Conservation (phyloP, 2,888 invertebrate genomes). For the Silvanus unidentatus region DNA sequence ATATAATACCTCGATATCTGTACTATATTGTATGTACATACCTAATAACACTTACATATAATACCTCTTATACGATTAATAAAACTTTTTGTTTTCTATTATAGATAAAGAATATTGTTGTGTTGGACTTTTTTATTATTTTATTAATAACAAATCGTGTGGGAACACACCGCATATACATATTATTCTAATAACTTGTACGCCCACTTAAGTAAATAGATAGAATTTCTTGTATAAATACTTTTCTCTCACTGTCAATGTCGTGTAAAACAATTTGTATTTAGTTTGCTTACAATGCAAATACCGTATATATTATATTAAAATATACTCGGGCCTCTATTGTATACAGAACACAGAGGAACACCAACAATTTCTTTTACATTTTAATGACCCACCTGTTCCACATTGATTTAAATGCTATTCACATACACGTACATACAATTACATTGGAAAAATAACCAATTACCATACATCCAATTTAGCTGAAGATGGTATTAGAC, state of each 20-base stretch:
- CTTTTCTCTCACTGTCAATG: slow-evolving; percentile 25
- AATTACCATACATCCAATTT: no score
- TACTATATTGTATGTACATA: no score
- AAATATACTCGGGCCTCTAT: no score
- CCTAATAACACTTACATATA: no score
- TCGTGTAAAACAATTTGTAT: slow-evolving; percentile 17
- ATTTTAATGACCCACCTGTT: slow-evolving; percentile 5
- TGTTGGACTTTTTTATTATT: no score
- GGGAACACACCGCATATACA: slow-evolving; percentile 24
- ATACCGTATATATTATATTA: slow-evolving; percentile 8
- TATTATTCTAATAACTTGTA: slow-evolving; percentile 26
- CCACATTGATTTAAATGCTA: background rate
- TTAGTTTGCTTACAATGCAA: slow-evolving; percentile 15
- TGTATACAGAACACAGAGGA: no score
- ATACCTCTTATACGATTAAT: slow-evolving; percentile 7
- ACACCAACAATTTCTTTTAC: background rate
- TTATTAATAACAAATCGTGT: slow-evolving; percentile 19
- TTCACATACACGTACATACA: no score
- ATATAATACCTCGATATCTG: no score
- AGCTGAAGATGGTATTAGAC: no score
- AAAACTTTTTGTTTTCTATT: no score
- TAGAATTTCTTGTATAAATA: slow-evolving; percentile 15
- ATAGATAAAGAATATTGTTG: no score
- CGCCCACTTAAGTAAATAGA: slow-evolving; percentile 28
- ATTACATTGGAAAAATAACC: no score